These are phyloP conservation scores for Erpobdella octoculata DNA, from an alignment of 2,888 invertebrate species.

Conservation along the genomic window DNA sequence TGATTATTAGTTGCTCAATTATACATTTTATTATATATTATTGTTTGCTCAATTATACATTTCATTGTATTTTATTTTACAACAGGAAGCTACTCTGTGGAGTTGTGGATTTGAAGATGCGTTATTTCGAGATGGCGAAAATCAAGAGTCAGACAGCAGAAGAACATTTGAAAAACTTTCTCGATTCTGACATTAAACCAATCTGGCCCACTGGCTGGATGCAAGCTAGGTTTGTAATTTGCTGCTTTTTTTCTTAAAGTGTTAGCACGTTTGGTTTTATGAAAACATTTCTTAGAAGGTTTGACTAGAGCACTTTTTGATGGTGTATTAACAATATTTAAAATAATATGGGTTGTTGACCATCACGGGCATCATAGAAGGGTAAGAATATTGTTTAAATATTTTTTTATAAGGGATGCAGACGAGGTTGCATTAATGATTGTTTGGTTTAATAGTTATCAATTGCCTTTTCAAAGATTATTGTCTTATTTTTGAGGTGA, in stretches of 20 bases:
- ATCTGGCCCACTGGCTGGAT: conserved; percentile 67
- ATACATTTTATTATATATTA: no score
- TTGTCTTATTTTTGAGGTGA: no score
- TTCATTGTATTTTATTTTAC: no score
- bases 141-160: conserved; percentile 49
- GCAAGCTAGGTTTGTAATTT: conserved; percentile 49
- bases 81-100: conserved; percentile 49
- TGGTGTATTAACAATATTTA: background rate
- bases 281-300: background rate
- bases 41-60: no score
- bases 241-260: background rate
- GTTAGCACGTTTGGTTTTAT: background rate
- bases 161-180: conserved; percentile 56
- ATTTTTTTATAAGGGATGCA: no score
- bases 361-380: no score
- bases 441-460: no score
- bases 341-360: no score
- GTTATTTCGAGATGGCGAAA: conserved; percentile 54
- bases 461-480: no score
- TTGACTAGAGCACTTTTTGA: background rate
- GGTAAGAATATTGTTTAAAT: no score
- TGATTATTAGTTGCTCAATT: no score
- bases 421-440: no score
- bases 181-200: conserved; percentile 60
- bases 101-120: conserved; percentile 52